Percentiles rank a stretch among this genome's conserved stretches.
These are phyloP conservation scores for Nothoprocta pentlandii DNA, from an alignment of 2,113 vertebrate genomes.

Conservation along the genomic window DNA sequence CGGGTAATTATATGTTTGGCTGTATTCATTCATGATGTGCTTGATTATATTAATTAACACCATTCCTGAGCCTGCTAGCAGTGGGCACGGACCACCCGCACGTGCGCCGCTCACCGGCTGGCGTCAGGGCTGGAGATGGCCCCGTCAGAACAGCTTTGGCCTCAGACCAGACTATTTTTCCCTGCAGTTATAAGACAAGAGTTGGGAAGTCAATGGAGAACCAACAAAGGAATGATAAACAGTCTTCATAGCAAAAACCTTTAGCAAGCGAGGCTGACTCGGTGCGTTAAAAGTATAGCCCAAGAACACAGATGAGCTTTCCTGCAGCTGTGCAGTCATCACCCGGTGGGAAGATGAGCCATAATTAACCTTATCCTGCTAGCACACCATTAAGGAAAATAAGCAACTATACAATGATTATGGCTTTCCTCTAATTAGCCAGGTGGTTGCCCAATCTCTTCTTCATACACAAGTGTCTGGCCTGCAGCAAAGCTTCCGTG, in stretches of 20 bases:
- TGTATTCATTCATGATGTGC: rapidly evolving
- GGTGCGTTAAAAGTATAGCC: background rate
- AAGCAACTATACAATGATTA: background rate
- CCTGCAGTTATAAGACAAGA: background rate
- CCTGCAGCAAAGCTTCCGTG: background rate
- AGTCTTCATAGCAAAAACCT: background rate
- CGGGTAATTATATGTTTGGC: background rate
- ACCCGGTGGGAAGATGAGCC: background rate
- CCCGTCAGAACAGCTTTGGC: background rate
- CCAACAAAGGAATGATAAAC: background rate
- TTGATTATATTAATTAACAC: background rate
- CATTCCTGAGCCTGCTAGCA: background rate
- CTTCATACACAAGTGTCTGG: rapidly evolving
- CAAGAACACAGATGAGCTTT: background rate
- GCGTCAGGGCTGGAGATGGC: rapidly evolving
- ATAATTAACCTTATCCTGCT: background rate
- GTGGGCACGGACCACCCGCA: background rate
- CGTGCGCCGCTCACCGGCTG: rapidly evolving
- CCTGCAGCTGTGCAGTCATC: rapidly evolving
- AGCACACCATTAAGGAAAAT: background rate
- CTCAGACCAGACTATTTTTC: rapidly evolving
- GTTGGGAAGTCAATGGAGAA: background rate
- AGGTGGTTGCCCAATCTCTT: rapidly evolving
- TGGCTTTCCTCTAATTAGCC: background rate
- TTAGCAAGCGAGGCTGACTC: background rate